A percentile compares a stretch with the other conserved stretches of the same genome.
Evolutionary conservation across 2,113 vertebrate species (phyloP).

Genomic region (Zosterops hypoxanthus): DNA sequence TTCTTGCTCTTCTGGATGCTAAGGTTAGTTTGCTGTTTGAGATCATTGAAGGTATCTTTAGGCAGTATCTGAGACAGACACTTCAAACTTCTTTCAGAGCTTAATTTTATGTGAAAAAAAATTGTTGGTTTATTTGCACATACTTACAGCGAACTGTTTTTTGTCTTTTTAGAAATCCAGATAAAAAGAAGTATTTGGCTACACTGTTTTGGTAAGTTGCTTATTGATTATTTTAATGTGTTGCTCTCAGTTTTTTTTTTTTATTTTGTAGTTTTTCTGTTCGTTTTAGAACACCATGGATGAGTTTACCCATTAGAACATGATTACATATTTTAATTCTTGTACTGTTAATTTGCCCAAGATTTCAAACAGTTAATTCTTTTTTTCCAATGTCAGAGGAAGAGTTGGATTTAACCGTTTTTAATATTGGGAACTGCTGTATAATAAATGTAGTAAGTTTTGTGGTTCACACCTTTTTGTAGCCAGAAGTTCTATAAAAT

Average conservation of each 20-base stretch:
- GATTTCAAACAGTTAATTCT: not conserved
- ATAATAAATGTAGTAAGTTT: constrained; percentile 13
- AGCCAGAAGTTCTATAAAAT: constrained; percentile 29
- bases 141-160: constrained; percentile 12
- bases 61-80: not conserved
- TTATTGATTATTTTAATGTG: not conserved
- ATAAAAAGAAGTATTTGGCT: constrained; percentile 24
- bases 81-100: not conserved
- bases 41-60: not conserved
- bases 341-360: not conserved
- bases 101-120: not conserved
- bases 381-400: not conserved
- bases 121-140: not conserved
- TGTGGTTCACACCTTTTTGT: constrained; percentile 13
- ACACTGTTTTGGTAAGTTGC: constrained; percentile 31
- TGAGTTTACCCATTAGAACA: not conserved
- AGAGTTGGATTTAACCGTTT: not conserved
- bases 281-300: not conserved
- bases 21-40: not conserved
- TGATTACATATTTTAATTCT: not conserved
- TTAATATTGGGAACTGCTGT: not conserved
- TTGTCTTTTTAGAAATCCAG: constrained; percentile 46
- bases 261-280: not conserved
- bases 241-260: not conserved
- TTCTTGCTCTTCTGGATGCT: not conserved